Evolutionary conservation across 2,113 vertebrate genomes (phyloP), one percentile per base, ranked within the genome.

Genomic region (Chaetops frenatus): DNA sequence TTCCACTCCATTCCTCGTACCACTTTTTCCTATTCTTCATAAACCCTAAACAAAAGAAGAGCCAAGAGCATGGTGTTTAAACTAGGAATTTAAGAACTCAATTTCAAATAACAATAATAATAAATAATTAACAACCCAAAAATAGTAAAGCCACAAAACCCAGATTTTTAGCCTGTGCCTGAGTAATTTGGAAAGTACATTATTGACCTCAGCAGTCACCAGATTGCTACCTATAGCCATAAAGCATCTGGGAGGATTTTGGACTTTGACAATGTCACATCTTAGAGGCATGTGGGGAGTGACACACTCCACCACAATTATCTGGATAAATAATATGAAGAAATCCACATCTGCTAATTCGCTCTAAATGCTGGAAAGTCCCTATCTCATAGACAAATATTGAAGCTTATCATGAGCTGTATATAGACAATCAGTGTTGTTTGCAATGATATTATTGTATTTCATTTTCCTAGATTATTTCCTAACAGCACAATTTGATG

Each of bases 21-120:
- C 5, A n/a, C 77, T 76, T 44, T 70, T 50, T 90, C 74, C 92
- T 98, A 98, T 83, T 98, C 98, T 98, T 98, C 98, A 27, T 98
- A 98, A 96, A 98, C 98, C 95, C 98, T 98, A 69, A 57, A 29
- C 29, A 86, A 94, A 76, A 92, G 69, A 95, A 96, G 50, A 95
- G n/a, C 10, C 65, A 9, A 95, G 45, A 86, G n/a, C 51, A 29
- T 38, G 5, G 5, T 47, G 10, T 71, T 97, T 65, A 64, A 90
- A 31, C 11, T 1, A 18, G 5, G 40, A 48, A 62, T 23, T 35
- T n/a, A 65, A 47, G 18, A 25, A 15, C 8, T 53, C 27, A 3
- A 11, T 65, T 81, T 44, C 50, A 33, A 73, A 31, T 27, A 71
- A 65, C 15, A 74, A 22, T 5, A 27, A 50, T 5, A 36, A 36